Percentiles rank a stretch among this genome's conserved stretches.
Conservation (phyloP, 2,888 invertebrate genomes). For the Eupsilia transversa region DNA sequence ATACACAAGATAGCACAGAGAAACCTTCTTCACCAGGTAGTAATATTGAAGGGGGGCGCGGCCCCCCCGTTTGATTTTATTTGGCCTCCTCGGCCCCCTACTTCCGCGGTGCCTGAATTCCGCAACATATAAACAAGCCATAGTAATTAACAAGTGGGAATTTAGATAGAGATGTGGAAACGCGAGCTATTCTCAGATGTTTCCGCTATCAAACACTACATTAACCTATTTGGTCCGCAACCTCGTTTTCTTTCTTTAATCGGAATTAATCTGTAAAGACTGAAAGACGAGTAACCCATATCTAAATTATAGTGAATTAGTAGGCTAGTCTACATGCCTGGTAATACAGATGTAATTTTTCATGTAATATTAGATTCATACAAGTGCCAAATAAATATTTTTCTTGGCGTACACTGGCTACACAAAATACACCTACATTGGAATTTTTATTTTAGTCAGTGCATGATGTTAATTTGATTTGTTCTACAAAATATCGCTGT, state of each 20-base stretch:
- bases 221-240: constrained; percentile 64
- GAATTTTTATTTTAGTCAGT: constrained; percentile 11
- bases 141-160: constrained; percentile 55
- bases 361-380: background rate
- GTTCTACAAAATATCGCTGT: background rate
- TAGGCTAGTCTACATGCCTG: background rate
- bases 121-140: constrained; percentile 37
- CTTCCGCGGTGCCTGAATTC: no score
- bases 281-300: background rate
- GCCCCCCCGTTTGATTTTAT: no score
- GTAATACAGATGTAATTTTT: constrained; percentile 23
- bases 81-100: no score
- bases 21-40: no score
- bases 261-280: constrained; percentile 15
- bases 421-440: background rate
- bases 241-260: constrained; percentile 49
- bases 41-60: no score
- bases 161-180: constrained; percentile 57
- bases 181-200: constrained; percentile 51
- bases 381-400: constrained; percentile 37
- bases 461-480: background rate
- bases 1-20: no score
- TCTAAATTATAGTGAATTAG: background rate
- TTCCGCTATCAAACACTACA: constrained; percentile 60
- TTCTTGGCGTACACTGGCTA: constrained; percentile 20